These are phyloP conservation scores for Amblyopsis hoosieri DNA, from an alignment of 2,797 vertebrate genomes.

Conservation along the genomic window DNA sequence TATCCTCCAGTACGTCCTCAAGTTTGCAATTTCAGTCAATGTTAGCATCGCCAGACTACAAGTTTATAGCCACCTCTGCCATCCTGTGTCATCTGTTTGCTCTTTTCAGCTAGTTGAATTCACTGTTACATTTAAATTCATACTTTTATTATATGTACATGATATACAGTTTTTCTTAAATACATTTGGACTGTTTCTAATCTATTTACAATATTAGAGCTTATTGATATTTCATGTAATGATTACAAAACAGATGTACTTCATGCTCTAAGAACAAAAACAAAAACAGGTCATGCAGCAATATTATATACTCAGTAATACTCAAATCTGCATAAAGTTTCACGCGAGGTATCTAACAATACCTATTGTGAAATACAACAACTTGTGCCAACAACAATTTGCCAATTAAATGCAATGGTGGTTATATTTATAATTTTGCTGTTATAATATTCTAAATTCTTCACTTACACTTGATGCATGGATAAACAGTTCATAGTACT, in stretches of 20 bases:
- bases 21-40: conserved; percentile 32
- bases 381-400: conserved; percentile 25
- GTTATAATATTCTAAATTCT: conserved; percentile 42
- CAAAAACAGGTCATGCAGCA: conserved; percentile 35
- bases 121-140: conserved; percentile 53
- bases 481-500: conserved; percentile 42
- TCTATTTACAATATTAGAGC: conserved; percentile 85
- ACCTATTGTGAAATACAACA: conserved; percentile 32
- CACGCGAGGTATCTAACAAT: conserved; percentile 29
- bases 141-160: conserved; percentile 78
- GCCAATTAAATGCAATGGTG: conserved; percentile 24
- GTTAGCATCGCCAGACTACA: conserved; percentile 26
- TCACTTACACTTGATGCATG: conserved; percentile 42
- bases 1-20: conserved; percentile 19
- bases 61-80: conserved; percentile 24
- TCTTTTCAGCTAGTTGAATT: conserved; percentile 59
- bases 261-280: conserved; percentile 49
- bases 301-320: conserved; percentile 23
- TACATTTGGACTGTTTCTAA: conserved; percentile 73
- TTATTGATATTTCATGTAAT: conserved; percentile 69
- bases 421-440: conserved; percentile 37
- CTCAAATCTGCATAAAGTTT: conserved; percentile 22
- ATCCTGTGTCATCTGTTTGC: conserved; percentile 36
- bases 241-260: conserved; percentile 64
- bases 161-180: conserved; percentile 83